These are phyloP conservation scores for Dolichopus griseipennis DNA, from an alignment of 2,888 invertebrate genomes.

Conservation along the genomic window DNA sequence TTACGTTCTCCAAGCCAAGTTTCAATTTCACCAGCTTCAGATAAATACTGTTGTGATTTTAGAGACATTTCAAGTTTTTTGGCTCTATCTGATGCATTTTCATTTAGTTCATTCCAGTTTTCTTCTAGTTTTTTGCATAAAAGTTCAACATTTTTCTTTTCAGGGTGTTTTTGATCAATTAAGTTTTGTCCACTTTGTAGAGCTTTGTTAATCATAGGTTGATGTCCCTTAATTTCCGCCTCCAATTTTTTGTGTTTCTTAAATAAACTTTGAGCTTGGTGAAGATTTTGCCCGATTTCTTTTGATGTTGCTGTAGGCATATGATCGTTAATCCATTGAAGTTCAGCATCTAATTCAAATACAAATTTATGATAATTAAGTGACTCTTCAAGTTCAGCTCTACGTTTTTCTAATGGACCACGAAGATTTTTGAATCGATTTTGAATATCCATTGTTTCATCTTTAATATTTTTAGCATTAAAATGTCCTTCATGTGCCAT, in stretches of 20 bases:
- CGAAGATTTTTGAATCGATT: slow-evolving; percentile 60
- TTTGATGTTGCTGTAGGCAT: slow-evolving; percentile 68
- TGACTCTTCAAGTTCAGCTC: slow-evolving; percentile 74
- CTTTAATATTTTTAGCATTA: slow-evolving; percentile 77
- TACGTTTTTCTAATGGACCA: slow-evolving; percentile 60
- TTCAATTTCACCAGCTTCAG: slow-evolving; percentile 86
- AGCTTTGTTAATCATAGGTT: slow-evolving; percentile 74
- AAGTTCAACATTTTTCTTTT: slow-evolving; percentile 64
- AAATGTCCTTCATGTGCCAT: slow-evolving; percentile 93
- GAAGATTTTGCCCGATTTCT: slow-evolving; percentile 71
- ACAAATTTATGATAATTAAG: slow-evolving; percentile 78
- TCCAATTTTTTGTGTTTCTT: slow-evolving; percentile 93
- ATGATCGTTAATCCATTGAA: slow-evolving; percentile 93
- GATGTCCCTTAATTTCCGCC: slow-evolving; percentile 79
- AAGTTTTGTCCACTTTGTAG: slow-evolving; percentile 68
- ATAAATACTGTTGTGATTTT: slow-evolving; percentile 84
- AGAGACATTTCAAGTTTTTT: slow-evolving; percentile 75
- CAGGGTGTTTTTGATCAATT: slow-evolving; percentile 69
- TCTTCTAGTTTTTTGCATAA: slow-evolving; percentile 63
- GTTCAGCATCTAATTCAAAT: slow-evolving; percentile 84
- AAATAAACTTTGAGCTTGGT: slow-evolving; percentile 82
- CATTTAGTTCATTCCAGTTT: slow-evolving; percentile 66
- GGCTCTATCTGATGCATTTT: slow-evolving; percentile 61
- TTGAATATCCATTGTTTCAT: slow-evolving; percentile 66
- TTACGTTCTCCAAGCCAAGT: slow-evolving; percentile 85